A percentile compares a stretch with the other conserved stretches of the same genome.
Evolutionary conservation across 1,140 invertebrate species (phyloP).

Genomic region (Scaptomyza hsui): DNA sequence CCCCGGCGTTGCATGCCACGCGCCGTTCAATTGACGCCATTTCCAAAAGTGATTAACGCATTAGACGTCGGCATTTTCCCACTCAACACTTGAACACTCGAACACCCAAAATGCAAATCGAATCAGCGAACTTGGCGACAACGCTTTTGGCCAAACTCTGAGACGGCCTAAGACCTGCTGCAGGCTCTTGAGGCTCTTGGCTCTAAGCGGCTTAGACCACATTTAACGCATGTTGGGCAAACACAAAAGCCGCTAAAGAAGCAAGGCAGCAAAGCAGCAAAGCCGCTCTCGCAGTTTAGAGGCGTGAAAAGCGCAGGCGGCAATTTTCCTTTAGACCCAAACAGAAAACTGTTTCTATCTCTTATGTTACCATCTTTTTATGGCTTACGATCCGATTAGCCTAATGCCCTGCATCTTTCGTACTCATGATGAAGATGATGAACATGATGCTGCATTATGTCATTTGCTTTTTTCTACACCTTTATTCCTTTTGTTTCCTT

Average conservation of each 20-base stretch:
- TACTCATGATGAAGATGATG: neutral
- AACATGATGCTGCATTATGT: constrained; percentile 79
- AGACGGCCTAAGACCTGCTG: constrained; percentile 36
- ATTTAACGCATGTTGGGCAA: constrained; percentile 67
- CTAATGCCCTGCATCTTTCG: constrained; percentile 62
- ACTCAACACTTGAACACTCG: neutral
- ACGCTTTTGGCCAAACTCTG: constrained; percentile 53
- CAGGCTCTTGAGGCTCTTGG: constrained; percentile 20
- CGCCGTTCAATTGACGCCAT: constrained; percentile 75
- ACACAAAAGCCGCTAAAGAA: constrained; percentile 49
- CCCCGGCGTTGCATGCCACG: constrained; percentile 36
- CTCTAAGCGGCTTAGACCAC: constrained; percentile 65
- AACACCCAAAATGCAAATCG: constrained; percentile 63
- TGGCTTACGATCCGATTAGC: constrained; percentile 70
- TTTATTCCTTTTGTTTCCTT: constrained; percentile 35
- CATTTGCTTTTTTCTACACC: constrained; percentile 79
- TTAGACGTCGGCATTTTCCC: constrained; percentile 33
- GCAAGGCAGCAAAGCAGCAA: constrained; percentile 11
- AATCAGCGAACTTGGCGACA: constrained; percentile 42
- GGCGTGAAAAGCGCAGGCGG: constrained; percentile 78
- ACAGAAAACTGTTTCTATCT: constrained; percentile 18
- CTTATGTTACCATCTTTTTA: constrained; percentile 30
- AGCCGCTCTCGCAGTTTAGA: constrained; percentile 34
- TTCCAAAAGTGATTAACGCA: constrained; percentile 79
- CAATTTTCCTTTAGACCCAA: constrained; percentile 51